Conservation (phyloP, 2,797 vertebrate species). For the Dromococcyx pavoninus region DNA sequence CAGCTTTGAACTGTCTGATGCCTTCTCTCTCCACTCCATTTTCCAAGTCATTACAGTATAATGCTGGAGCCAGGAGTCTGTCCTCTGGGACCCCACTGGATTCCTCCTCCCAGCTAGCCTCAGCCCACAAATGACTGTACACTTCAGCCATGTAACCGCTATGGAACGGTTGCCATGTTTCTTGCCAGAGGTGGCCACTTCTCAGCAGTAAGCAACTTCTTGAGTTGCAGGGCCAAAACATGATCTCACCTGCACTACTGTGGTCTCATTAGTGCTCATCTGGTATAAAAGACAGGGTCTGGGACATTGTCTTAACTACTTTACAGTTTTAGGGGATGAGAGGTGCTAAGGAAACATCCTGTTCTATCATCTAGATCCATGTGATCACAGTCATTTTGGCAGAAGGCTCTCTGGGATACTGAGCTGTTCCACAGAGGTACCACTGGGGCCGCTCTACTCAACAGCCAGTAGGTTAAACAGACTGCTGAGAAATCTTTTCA, state of each 20-base stretch:
- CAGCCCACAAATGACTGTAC: conserved; percentile 28
- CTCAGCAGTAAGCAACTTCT: background rate
- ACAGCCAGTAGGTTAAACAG: background rate
- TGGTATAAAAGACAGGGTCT: background rate
- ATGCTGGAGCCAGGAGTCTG: conserved; percentile 7
- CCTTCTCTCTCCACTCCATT: background rate
- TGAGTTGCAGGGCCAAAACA: background rate
- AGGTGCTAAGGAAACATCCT: background rate
- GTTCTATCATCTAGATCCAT: background rate
- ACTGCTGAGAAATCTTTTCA: background rate
- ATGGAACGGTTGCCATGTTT: conserved; percentile 6
- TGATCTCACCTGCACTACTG: conserved; percentile 25
- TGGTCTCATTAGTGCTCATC: background rate
- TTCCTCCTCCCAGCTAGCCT: conserved; percentile 28
- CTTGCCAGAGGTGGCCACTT: conserved; percentile 25
- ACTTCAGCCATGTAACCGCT: background rate
- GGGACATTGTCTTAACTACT: background rate
- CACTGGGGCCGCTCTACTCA: background rate
- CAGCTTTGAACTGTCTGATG: conserved; percentile 45
- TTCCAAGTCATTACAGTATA: conserved; percentile 5
- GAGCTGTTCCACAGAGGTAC: background rate
- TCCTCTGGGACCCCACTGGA: conserved; percentile 10
- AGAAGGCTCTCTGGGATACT: background rate
- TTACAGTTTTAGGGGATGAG: background rate
- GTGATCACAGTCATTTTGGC: background rate